Conservation (phyloP, 2,113 vertebrate species). For the Platysteira castanea region DNA sequence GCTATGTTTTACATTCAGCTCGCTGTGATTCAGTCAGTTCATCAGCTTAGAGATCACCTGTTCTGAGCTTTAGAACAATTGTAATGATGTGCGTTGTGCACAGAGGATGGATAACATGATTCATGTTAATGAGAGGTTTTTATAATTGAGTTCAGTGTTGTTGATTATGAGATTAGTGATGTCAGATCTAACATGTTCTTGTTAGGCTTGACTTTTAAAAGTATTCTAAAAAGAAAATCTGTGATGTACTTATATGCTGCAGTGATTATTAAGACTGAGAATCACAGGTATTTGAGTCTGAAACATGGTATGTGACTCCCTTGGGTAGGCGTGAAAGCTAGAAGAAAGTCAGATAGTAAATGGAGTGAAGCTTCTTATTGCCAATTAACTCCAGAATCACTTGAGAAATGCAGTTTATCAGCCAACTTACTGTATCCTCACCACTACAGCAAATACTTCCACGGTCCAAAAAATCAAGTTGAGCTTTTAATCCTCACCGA, state of each 20-base stretch:
- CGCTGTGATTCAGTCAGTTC: not conserved
- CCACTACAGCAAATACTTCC: not conserved
- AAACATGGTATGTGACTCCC: not conserved
- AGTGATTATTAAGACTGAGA: slow-evolving; percentile 17
- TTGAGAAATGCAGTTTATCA: not conserved
- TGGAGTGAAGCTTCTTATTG: not conserved
- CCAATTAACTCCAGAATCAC: not conserved
- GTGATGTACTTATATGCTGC: not conserved
- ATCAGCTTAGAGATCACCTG: not conserved
- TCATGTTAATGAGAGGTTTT: not conserved
- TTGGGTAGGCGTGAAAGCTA: not conserved
- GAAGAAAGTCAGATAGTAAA: not conserved
- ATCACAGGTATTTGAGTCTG: not conserved
- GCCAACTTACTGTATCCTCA: not conserved
- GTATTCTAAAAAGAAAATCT: not conserved
- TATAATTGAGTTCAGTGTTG: not conserved
- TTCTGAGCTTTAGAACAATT: not conserved
- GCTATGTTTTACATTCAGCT: not conserved
- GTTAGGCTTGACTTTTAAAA: not conserved
- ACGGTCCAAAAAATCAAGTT: not conserved
- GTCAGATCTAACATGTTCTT: not conserved
- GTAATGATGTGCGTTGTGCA: not conserved
- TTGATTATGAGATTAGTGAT: not conserved
- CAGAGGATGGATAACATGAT: not conserved
- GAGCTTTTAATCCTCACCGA: not conserved